Conservation (phyloP, 2,113 vertebrate genomes). For the Dendropsophus ebraccatus region DNA sequence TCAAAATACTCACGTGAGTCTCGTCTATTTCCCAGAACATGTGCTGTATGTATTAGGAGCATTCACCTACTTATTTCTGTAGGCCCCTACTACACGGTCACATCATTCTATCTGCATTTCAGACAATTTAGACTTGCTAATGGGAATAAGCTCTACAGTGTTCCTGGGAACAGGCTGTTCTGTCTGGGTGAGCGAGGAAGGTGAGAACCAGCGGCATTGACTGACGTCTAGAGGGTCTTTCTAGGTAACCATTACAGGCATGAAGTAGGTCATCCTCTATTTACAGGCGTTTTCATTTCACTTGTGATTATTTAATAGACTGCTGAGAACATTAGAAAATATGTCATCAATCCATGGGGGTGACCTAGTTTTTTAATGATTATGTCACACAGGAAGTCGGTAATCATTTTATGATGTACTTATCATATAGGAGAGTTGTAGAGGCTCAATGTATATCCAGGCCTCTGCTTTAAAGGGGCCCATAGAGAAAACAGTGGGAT, state of each 20-base stretch:
- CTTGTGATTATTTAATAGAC: not conserved
- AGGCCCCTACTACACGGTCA: not conserved
- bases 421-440: not conserved
- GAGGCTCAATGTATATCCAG: not conserved
- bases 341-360: not conserved
- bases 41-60: not conserved
- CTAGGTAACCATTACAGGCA: not conserved
- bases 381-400: not conserved
- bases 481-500: too few relatives aligned
- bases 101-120: not conserved
- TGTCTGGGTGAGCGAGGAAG: not conserved
- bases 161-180: not conserved
- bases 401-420: not conserved
- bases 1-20: not conserved
- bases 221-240: constrained; percentile 31
- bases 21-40: not conserved
- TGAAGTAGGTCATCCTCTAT: constrained; percentile 9
- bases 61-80: not conserved
- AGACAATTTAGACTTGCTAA: not conserved
- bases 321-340: not conserved
- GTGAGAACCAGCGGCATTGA: not conserved
- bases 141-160: not conserved
- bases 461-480: too few relatives aligned
- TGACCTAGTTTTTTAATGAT: not conserved
- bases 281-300: not conserved